Base-by-base conservation (phyloP, 2,113 vertebrate species). In the Guaruba guarouba region DNA sequence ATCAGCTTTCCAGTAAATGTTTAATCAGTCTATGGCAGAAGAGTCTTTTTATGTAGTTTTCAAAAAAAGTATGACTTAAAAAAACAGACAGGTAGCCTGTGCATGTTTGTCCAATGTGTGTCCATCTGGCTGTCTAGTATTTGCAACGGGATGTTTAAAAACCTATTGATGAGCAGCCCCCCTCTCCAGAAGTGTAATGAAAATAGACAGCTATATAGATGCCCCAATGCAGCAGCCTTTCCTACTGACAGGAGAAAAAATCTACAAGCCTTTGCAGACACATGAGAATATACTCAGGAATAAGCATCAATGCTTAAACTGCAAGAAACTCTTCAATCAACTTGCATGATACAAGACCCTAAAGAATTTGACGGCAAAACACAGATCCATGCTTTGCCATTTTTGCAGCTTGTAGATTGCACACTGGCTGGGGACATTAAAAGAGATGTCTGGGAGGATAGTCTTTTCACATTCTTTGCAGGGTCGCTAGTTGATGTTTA, bases 401-500 rank as follows among this genome's bases (percentile, higher is more conserved):
- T 78, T 62, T 66, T 89, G 28, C 39, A 39, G 43, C 29, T 63
- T 33, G 20, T 82, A 37, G 29, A 55, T 43, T 87, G 51, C 64
- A 71, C 2, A 1, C 37, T 64, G 35, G 5, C 52, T 87, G 23
- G 19, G 17, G 23, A 55, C 27, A 10, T 71, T 41, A 23, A 44
- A 71, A 91, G 41, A 75, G 13, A 39, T 35, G 20, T 75, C 61
- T 64, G 68, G 39, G 52, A 85, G 43, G 78, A 76, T 87, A 95
- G 78, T 93, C 78, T 82, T 94, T 69, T 78, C 43, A 48, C 85
- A 52, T 73, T 95, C 78, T 93, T 96, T 71, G 13, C 25, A 39
- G 55, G 17, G 37, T 87, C 16, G 27, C 25, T 93, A 81, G 84
- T 82, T 92, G 88, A 75, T 84, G 81, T 91, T 91, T 96, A 92